Percentiles rank a stretch among this genome's conserved stretches.
Conservation (phyloP, 2,113 vertebrate genomes). For the Callospermophilus lateralis region DNA sequence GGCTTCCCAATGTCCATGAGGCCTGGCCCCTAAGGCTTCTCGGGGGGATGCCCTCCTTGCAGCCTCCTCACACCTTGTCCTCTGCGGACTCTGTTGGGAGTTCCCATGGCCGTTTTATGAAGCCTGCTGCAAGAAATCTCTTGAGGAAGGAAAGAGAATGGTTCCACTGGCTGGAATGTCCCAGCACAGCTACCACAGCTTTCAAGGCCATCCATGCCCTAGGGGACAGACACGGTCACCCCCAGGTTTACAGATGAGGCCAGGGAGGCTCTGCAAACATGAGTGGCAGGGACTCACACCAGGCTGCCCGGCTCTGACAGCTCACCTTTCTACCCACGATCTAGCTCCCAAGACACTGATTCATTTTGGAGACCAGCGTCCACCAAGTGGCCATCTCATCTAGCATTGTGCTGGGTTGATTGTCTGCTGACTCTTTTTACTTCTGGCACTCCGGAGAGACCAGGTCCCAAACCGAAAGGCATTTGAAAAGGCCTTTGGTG, state of each 20-base stretch:
- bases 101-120: fast-evolving
- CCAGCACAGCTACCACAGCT: background rate
- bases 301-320: fast-evolving
- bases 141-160: background rate
- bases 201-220: fast-evolving
- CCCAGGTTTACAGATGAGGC: fast-evolving
- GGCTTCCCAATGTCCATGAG: background rate
- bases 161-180: background rate
- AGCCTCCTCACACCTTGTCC: background rate
- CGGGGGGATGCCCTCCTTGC: fast-evolving
- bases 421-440: background rate
- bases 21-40: fast-evolving
- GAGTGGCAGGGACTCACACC: background rate
- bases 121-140: background rate
- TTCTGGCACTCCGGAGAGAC: background rate
- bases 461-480: background rate
- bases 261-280: background rate
- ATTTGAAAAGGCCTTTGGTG: slow-evolving; percentile 15
- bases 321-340: background rate
- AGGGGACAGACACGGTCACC: fast-evolving
- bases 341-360: no score
- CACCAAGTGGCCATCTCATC: fast-evolving
- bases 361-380: no score
- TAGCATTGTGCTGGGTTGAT: background rate
- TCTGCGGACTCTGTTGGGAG: background rate